Base-by-base conservation (phyloP, 2,888 invertebrate genomes). In the Congeria kusceri region DNA sequence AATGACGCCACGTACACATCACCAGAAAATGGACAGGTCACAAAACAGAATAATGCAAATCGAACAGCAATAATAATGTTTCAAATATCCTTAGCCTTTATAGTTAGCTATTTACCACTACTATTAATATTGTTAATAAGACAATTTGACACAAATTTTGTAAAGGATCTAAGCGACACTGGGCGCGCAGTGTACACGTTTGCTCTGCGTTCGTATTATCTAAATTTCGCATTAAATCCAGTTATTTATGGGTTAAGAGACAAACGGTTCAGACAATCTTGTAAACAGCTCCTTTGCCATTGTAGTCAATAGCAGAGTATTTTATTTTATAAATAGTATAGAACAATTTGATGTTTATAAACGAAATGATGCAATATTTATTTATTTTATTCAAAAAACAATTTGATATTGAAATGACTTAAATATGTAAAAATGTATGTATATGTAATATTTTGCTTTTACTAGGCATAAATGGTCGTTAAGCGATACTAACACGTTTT, bases 161-260 rank as follows among this genome's bases (percentile, higher is more conserved):
- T 86, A 5, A 47, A 74, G 7, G 69, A 65, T 7, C 20, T 87
- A 44, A 63, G 57, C 15, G 74, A 77, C 27, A 44, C 63, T 20
- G 76, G 39, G n/a, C 80, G 77, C 29, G 69, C 80, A 0, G 79
- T 71, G 1, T 86, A 85, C 47, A 78, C 83, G 11, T 83, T 87
- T 53, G 80, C 77, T 57, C 56, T 86, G 49, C 53, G 87, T 5
- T 86, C 86, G 1, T 87, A 86, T 39, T 86, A 79, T 61, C 27
- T 87, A n/a, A 86, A 84, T 67, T 84, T 86, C 49, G 84, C 87
- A 3, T 49, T 85, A 11, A 89, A 89, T 68, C 88, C 88, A 0
- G 65, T 89, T 15, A 86, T 89, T 23, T 89, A 89, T 72, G 84
- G 86, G 20, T 69, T 89, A 61, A 83, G 84, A 67, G 86, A 86